Percentiles rank a stretch among this genome's conserved stretches.
These are phyloP conservation scores for Actenoides lindsayi DNA, from an alignment of 2,113 vertebrate species.

Conservation along the genomic window DNA sequence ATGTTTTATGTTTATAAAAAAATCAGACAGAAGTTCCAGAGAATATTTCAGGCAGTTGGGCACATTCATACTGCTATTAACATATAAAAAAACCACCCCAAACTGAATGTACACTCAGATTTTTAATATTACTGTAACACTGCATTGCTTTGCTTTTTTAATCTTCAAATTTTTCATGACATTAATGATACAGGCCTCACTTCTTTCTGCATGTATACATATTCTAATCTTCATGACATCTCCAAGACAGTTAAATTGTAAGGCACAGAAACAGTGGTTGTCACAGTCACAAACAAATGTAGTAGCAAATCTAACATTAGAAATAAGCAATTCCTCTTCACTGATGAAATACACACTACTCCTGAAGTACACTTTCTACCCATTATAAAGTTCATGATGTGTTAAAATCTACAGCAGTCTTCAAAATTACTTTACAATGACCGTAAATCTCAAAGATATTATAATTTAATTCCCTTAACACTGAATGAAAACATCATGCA, in stretches of 20 bases:
- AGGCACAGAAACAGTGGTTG: background rate
- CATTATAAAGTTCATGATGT: background rate
- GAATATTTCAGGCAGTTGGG: slow-evolving; percentile 42
- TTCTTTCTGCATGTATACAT: background rate
- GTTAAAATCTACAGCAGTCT: background rate
- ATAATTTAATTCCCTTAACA: background rate
- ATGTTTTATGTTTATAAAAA: slow-evolving; percentile 47
- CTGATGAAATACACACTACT: background rate
- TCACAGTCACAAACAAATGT: background rate
- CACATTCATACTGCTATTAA: background rate
- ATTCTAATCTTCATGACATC: background rate
- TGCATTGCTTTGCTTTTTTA: background rate
- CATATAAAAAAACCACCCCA: background rate
- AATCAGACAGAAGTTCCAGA: slow-evolving; percentile 42
- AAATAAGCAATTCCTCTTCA: background rate
- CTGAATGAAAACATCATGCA: background rate
- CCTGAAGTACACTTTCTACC: background rate
- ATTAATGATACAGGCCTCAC: background rate
- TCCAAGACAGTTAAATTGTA: background rate
- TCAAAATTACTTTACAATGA: background rate
- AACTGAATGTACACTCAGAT: background rate
- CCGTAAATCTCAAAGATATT: background rate
- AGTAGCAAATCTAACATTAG: background rate
- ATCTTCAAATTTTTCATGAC: background rate
- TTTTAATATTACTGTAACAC: background rate